A percentile compares a stretch with the other conserved stretches of the same genome.
These are phyloP conservation scores for Lophius americanus DNA, from an alignment of 2,797 vertebrate genomes.

Conservation along the genomic window DNA sequence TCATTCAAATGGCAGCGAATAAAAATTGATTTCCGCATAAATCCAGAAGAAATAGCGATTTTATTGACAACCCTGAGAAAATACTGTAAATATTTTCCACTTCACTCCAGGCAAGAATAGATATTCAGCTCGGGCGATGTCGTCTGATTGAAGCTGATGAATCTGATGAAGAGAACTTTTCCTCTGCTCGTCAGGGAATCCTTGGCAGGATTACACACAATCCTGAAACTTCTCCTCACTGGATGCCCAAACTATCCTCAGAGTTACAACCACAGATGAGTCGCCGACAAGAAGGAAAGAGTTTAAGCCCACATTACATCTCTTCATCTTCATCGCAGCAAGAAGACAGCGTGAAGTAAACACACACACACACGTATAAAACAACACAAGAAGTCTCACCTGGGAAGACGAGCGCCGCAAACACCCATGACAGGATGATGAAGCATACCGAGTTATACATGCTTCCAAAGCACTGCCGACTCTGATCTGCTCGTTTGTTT, in stretches of 20 bases:
- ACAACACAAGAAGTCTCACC: slow-evolving; percentile 73
- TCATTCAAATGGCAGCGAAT: slow-evolving; percentile 18
- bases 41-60: slow-evolving; percentile 9
- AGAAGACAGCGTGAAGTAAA: slow-evolving; percentile 30
- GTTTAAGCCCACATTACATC: background rate
- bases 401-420: slow-evolving; percentile 82
- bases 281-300: background rate
- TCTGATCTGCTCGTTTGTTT: slow-evolving; percentile 52
- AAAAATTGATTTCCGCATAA: slow-evolving; percentile 39
- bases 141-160: slow-evolving; percentile 22
- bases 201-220: background rate
- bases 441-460: slow-evolving; percentile 82
- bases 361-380: slow-evolving; percentile 19
- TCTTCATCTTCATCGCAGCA: slow-evolving; percentile 37
- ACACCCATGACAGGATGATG: slow-evolving; percentile 80
- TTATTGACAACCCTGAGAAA: background rate
- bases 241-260: slow-evolving; percentile 8
- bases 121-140: background rate
- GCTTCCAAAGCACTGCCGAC: slow-evolving; percentile 70
- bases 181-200: background rate
- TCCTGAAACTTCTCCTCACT: slow-evolving; percentile 17
- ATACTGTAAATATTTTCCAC: background rate
- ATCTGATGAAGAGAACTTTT: slow-evolving; percentile 38
- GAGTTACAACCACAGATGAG: slow-evolving; percentile 17
- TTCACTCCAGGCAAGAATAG: background rate